Conservation (phyloP, 37 sponge, comb jelly and placozoan genomes). For the Oopsacas minuta region DNA sequence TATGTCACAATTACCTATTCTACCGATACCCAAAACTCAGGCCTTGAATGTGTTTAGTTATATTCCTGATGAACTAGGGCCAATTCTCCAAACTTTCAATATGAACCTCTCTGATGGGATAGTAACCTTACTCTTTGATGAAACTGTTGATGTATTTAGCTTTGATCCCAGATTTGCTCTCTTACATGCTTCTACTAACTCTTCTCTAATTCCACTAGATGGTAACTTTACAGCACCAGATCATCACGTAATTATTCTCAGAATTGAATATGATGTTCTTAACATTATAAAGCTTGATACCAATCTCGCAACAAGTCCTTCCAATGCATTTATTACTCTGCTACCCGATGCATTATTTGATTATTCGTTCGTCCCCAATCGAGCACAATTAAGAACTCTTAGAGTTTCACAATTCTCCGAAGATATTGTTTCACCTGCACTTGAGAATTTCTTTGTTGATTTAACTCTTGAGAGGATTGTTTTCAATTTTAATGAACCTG, state of each 20-base stretch:
- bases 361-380: constrained; percentile 38
- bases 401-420: constrained; percentile 10
- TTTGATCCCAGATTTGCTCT: constrained; percentile 23
- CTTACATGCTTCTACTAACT: neutral
- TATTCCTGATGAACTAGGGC: constrained; percentile 37
- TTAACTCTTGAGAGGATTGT: constrained; percentile 35
- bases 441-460: constrained; percentile 36
- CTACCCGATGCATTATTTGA: constrained; percentile 27
- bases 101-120: constrained; percentile 56
- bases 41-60: constrained; percentile 26
- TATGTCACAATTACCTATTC: constrained; percentile 40
- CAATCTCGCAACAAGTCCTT: constrained; percentile 33
- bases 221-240: constrained; percentile 27
- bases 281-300: constrained; percentile 46
- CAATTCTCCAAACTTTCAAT: constrained; percentile 39
- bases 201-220: constrained; percentile 21
- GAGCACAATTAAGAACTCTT: constrained; percentile 21
- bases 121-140: constrained; percentile 62
- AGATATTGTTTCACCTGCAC: constrained; percentile 33
- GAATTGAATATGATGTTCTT: constrained; percentile 39
- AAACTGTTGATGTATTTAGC: constrained; percentile 63
- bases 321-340: constrained; percentile 38
- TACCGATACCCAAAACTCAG: constrained; percentile 20
- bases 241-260: constrained; percentile 28
- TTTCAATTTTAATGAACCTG: constrained; percentile 65